Evolutionary conservation across 2,797 vertebrate species (phyloP).

Genomic region (Rhinatrema bivittatum): DNA sequence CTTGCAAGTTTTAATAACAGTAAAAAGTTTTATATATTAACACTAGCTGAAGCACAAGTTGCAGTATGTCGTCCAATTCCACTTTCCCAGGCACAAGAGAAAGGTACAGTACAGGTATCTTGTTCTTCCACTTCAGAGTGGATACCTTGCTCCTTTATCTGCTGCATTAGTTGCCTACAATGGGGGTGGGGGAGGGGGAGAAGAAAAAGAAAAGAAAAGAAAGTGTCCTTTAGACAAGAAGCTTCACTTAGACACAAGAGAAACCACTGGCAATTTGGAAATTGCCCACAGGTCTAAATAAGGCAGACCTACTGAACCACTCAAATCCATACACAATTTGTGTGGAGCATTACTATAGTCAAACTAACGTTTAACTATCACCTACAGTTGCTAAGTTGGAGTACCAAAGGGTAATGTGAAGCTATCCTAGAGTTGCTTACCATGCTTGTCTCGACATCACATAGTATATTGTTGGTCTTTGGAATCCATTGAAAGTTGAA

Average conservation of each 20-base stretch:
- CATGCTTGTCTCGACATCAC: conserved; percentile 83
- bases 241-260: too few relatives aligned
- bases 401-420: too few relatives aligned
- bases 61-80: conserved; percentile 68
- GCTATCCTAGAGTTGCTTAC: conserved; percentile 56
- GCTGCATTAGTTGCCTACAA: conserved; percentile 80
- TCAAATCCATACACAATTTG: too few relatives aligned
- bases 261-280: too few relatives aligned
- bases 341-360: too few relatives aligned
- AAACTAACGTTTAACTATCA: too few relatives aligned
- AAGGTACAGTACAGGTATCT: conserved; percentile 53
- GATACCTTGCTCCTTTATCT: conserved; percentile 64
- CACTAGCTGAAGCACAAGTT: conserved; percentile 61
- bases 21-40: conserved; percentile 60
- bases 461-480: conserved; percentile 82
- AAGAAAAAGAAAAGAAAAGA: background rate
- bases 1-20: conserved; percentile 39
- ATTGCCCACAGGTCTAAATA: too few relatives aligned
- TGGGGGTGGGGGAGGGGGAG: background rate
- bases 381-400: too few relatives aligned
- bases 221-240: background rate
- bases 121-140: conserved; percentile 59
- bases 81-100: conserved; percentile 80
- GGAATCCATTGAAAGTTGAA: conserved; percentile 95
- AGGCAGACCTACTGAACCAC: too few relatives aligned